Conservation (phyloP, 2,113 vertebrate genomes). For the Oreochromis niloticus region DNA sequence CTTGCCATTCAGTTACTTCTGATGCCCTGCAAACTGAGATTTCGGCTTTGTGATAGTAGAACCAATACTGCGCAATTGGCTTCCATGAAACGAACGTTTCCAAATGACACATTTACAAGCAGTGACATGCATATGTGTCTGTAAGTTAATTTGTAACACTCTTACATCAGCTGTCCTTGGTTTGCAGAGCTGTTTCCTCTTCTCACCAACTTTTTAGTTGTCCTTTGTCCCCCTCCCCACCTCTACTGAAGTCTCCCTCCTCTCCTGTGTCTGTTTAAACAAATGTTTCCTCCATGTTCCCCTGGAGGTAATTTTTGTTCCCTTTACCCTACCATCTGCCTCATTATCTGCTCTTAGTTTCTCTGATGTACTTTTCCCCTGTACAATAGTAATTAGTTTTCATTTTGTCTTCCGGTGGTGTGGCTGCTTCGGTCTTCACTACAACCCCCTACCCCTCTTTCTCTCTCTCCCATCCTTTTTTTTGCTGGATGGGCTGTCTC, state of each 20-base stretch:
- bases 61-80: neutral
- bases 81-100: conserved; percentile 1
- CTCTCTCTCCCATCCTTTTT: conserved; percentile 14
- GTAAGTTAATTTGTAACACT: conserved; percentile 2
- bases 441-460: conserved; percentile 22
- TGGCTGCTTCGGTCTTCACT: conserved; percentile 67
- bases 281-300: conserved; percentile 63
- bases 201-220: conserved; percentile 50
- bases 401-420: conserved; percentile 71
- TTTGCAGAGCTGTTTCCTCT: conserved; percentile 62
- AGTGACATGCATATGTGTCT: conserved; percentile 3
- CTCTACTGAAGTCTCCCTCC: conserved; percentile 46
- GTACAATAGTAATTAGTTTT: conserved; percentile 48
- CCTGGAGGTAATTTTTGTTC: conserved; percentile 63
- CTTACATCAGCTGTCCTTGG: conserved; percentile 33
- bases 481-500: conserved; percentile 42
- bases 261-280: conserved; percentile 54
- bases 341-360: conserved; percentile 51
- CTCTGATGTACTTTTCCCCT: conserved; percentile 27
- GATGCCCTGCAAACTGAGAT: conserved; percentile 64
- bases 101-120: conserved; percentile 12
- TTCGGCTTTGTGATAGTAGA: neutral
- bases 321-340: conserved; percentile 45
- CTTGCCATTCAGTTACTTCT: conserved; percentile 35
- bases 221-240: conserved; percentile 31